Conservation (phyloP, 2,113 vertebrate genomes). For the Mus musculus region DNA sequence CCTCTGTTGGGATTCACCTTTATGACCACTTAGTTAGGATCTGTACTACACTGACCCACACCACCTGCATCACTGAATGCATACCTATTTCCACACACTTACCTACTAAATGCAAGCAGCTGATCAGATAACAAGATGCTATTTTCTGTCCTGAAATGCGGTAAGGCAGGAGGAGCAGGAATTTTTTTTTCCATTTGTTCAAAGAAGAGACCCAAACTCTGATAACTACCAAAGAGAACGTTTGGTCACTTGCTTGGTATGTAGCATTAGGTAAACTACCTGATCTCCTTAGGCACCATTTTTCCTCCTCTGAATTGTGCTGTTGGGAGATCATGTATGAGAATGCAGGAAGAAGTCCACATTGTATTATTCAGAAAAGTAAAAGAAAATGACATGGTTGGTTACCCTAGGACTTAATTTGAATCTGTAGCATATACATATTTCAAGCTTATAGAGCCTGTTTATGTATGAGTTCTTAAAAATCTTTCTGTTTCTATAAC, state of each 20-base stretch:
- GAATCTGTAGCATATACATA: neutral
- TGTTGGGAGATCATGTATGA: neutral
- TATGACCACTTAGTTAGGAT: conserved; percentile 12
- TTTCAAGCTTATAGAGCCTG: neutral
- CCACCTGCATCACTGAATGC: neutral
- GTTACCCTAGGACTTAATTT: neutral
- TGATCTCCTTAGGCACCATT: neutral
- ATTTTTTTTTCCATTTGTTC: conserved; percentile 33
- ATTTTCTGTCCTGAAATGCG: conserved; percentile 14
- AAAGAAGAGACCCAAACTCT: conserved; percentile 25
- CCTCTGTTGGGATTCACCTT: conserved; percentile 21
- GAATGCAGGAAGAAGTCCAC: neutral
- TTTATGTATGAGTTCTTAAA: neutral
- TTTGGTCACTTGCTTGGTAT: neutral
- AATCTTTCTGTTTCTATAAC: neutral
- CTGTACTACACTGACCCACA: neutral
- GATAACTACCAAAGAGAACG: neutral
- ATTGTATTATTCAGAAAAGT: conserved; percentile 28
- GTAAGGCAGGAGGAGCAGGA: neutral
- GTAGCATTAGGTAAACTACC: neutral
- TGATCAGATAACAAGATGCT: neutral
- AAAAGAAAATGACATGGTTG: neutral
- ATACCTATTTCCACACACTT: neutral
- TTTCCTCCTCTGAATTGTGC: neutral
- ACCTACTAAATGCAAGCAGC: neutral